Percentiles rank a stretch among this genome's conserved stretches.
Conservation (phyloP, 2,797 vertebrate genomes). For the Anisognathus igniventris region DNA sequence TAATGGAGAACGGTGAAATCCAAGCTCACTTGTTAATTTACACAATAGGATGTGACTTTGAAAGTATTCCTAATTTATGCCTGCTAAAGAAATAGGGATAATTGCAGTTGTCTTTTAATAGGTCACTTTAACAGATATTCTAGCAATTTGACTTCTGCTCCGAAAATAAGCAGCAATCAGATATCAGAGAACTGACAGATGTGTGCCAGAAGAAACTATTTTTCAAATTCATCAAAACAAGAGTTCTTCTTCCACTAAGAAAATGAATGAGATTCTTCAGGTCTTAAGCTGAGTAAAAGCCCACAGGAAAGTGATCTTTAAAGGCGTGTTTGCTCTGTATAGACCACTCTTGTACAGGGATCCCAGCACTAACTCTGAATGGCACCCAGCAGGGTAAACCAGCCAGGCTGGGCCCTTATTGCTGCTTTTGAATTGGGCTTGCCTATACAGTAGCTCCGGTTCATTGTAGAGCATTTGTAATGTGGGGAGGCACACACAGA, state of each 20-base stretch:
- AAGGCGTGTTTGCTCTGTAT: neutral
- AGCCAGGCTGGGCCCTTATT: neutral
- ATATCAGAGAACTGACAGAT: neutral
- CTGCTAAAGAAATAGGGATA: neutral
- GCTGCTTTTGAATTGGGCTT: neutral
- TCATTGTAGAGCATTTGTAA: neutral
- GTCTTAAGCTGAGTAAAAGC: neutral
- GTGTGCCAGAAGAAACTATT: neutral
- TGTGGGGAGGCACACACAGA: neutral
- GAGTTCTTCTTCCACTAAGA: neutral
- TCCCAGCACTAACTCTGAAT: neutral
- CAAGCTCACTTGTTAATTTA: conserved; percentile 30
- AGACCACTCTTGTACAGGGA: neutral
- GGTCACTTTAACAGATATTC: neutral
- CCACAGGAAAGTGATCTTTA: neutral
- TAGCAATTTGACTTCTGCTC: neutral
- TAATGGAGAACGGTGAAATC: neutral
- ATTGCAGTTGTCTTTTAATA: neutral
- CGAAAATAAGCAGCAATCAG: neutral
- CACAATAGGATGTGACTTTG: neutral
- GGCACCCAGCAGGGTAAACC: neutral
- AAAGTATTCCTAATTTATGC: neutral
- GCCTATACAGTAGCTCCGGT: neutral
- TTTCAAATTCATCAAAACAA: neutral
- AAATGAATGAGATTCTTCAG: neutral